These are phyloP conservation scores for Dendronephthya gigantea DNA, from an alignment of 64 coral and sea anemone genomes.

Conservation along the genomic window DNA sequence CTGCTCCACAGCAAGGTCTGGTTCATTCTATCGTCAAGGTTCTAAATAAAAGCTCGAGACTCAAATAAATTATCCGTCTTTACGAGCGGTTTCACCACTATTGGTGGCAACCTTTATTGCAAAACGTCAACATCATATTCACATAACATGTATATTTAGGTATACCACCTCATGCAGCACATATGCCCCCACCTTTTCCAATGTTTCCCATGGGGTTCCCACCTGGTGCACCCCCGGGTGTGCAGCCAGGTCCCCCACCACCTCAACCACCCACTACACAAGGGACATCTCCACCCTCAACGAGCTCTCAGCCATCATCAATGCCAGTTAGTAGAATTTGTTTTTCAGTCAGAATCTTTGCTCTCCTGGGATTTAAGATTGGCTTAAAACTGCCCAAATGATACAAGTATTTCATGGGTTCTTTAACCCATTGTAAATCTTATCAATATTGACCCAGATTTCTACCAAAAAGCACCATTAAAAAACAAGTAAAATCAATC, in stretches of 20 bases:
- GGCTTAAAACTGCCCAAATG: too few species aligned
- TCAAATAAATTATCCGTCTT: neutral
- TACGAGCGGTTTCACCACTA: neutral
- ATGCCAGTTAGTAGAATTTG: slow-evolving; percentile 1
- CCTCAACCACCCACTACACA: slow-evolving; percentile 36
- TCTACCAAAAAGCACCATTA: too few species aligned
- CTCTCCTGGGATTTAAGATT: too few species aligned
- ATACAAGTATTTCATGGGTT: too few species aligned
- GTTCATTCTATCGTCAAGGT: slow-evolving; percentile 33
- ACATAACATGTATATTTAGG: neutral
- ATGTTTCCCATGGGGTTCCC: slow-evolving; percentile 96
- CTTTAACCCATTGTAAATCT: too few species aligned
- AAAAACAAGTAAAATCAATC: too few species aligned
- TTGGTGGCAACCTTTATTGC: too few species aligned
- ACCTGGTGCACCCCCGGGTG: slow-evolving; percentile 56
- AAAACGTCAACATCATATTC: neutral
- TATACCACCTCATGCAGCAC: slow-evolving; percentile 18
- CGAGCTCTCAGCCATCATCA: slow-evolving; percentile 26
- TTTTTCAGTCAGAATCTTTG: too few species aligned
- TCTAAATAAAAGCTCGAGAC: neutral
- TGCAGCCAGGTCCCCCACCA: slow-evolving; percentile 23
- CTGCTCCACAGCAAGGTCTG: slow-evolving; percentile 32
- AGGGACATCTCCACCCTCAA: neutral
- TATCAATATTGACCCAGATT: too few species aligned
- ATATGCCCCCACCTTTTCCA: slow-evolving; percentile 45